Evolutionary conservation across 2,797 vertebrate species (phyloP).

Genomic region (Macrochelys suwanniensis): DNA sequence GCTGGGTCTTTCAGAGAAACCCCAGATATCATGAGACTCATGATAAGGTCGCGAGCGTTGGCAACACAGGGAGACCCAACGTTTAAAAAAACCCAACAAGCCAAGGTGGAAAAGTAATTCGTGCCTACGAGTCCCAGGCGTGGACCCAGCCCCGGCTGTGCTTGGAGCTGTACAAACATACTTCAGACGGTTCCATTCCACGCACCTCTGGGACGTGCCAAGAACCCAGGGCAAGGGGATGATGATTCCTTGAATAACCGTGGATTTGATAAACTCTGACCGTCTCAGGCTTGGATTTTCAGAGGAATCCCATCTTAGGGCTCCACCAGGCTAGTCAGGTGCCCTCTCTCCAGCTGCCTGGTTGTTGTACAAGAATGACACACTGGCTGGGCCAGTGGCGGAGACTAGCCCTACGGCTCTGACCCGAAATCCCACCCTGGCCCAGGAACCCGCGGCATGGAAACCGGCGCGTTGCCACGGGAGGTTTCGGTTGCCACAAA

Average conservation of each 20-base stretch:
- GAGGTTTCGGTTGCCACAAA: neutral
- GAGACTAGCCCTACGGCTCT: neutral
- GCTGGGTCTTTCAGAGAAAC: neutral
- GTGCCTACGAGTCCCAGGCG: neutral
- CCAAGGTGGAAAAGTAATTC: neutral
- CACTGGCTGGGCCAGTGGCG: too few species aligned
- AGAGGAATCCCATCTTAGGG: neutral
- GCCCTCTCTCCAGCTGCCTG: neutral
- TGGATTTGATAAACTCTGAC: neutral
- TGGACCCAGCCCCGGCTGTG: neutral
- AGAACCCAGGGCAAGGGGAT: neutral
- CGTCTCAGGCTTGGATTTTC: neutral
- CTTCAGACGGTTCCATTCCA: neutral
- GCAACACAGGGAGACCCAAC: neutral
- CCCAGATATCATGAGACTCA: neutral
- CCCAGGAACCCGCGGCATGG: neutral
- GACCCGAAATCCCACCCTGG: neutral
- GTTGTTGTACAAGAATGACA: neutral
- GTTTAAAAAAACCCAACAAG: rapidly evolving
- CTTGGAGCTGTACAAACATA: too few species aligned
- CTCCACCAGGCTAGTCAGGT: neutral
- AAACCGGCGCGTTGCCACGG: neutral
- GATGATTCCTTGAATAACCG: neutral
- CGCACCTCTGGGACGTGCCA: too few species aligned
- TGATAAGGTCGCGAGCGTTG: neutral